Evolutionary conservation across 2,888 invertebrate species (phyloP), one percentile per base, ranked within the genome.

Genomic region (Bombylius major): DNA sequence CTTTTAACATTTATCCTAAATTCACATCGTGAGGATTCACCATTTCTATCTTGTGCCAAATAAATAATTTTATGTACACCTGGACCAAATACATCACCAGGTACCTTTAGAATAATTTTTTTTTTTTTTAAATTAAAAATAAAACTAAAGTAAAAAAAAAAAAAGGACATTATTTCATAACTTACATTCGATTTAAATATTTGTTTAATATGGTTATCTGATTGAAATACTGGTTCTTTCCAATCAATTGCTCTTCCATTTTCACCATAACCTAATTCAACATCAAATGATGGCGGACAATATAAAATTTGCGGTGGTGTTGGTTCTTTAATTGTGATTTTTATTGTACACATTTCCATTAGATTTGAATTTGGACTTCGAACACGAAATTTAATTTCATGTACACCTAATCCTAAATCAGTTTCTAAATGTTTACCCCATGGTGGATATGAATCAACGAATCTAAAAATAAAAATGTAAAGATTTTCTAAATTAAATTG

Each of bases 31-130:
- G 80, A 80, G 61, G 77, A 77, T 65, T 80, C 79, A 51, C 82
- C 82, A 62, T 82, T 78, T 34, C 78, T 77, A 66, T 83, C 84
- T 59, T 79, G 79, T 23, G 82, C 84, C 59, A 82, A 77, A 64
- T 84, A 85, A 56, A 78, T 78, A 31, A 84, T 76, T 54, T 79
- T 78, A 67, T 84, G 83, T 46, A 77, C 68, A 7, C 85, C 85
- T 32, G 75, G 68, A 9, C 78, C 75, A 64, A 85, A 78, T 57
- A 75, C 66, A 57, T 79, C 77, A 51, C 84, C 84, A n/a, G 84
- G 80, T 61, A 78, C 76, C 81, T 82, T 65, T 39, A 42, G 52
- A 44, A 51, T 6, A 50, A 12, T 31, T 42, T 14, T 39, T 46
- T n/a, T 5, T 5, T 32, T 50, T 2, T n/a, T 55, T 14, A 33